phyloP scores from a whole-genome alignment of 2,888 invertebrate genomes.

The Chouioia cunea region DNA sequence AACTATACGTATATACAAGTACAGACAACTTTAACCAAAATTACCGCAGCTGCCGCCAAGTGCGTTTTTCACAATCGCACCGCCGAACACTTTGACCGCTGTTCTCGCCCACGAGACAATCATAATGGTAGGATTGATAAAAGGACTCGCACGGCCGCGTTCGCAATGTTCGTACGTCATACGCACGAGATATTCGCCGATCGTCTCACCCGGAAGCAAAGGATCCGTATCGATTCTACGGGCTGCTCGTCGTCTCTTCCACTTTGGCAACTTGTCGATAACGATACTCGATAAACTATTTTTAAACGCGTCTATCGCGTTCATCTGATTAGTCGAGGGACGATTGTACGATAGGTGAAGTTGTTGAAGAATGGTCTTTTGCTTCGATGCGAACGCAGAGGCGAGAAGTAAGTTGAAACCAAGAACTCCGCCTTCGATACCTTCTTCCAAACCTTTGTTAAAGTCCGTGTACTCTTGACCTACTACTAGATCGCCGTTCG shows the following conservation, averaged over 20 bases:
- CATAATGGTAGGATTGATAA: conserved; percentile 52
- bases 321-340: too few relatives aligned
- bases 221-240: conserved; percentile 1
- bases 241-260: too few relatives aligned
- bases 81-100: conserved; percentile 77
- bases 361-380: too few relatives aligned
- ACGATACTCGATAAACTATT: too few relatives aligned
- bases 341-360: too few relatives aligned
- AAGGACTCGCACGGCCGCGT: conserved; percentile 70
- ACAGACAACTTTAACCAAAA: too few relatives aligned
- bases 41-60: too few relatives aligned
- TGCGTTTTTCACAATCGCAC: conserved; percentile 53
- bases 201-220: conserved; percentile 53
- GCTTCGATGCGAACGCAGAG: too few relatives aligned
- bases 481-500: conserved; percentile 76
- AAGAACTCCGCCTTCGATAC: conserved; percentile 74
- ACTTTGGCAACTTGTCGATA: too few relatives aligned
- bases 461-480: conserved; percentile 79
- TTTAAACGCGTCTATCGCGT: too few relatives aligned
- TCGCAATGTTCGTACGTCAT: conserved; percentile 68
- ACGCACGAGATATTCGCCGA: conserved; percentile 69
- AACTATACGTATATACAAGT: too few relatives aligned
- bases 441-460: conserved; percentile 76
- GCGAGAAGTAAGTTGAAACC: too few relatives aligned
- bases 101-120: conserved; percentile 74